Percentiles rank a stretch among this genome's conserved stretches.
Evolutionary conservation across 2,797 vertebrate species (phyloP).

Genomic region (Sebastes diploproa): DNA sequence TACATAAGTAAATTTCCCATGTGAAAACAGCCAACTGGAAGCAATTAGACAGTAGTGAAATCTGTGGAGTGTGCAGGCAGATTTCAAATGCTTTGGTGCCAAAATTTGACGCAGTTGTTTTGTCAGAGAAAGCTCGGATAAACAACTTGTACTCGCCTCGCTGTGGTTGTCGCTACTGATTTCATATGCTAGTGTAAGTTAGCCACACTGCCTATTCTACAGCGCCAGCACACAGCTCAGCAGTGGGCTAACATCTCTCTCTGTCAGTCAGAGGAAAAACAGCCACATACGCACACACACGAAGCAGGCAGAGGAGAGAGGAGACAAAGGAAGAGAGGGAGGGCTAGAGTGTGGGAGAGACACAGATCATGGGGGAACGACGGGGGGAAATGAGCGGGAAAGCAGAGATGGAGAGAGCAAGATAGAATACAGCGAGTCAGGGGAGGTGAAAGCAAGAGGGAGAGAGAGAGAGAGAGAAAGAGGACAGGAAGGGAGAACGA

Average conservation of each 20-base stretch:
- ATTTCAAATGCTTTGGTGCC: neutral
- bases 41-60: slow-evolving; percentile 6
- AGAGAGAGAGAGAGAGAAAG: slow-evolving; percentile 16
- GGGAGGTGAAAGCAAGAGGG: slow-evolving; percentile 32
- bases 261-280: slow-evolving; percentile 64
- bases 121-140: slow-evolving; percentile 12
- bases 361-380: slow-evolving; percentile 46
- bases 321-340: slow-evolving; percentile 78
- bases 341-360: slow-evolving; percentile 56
- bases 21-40: slow-evolving; percentile 17
- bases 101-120: slow-evolving; percentile 29
- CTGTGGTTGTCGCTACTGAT: slow-evolving; percentile 31
- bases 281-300: slow-evolving; percentile 18
- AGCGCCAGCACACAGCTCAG: slow-evolving; percentile 34
- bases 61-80: neutral
- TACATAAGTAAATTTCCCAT: slow-evolving; percentile 12
- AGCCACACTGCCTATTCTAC: slow-evolving; percentile 23
- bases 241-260: slow-evolving; percentile 61
- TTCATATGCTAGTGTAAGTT: slow-evolving; percentile 46
- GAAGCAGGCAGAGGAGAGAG: slow-evolving; percentile 49
- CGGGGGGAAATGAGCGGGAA: slow-evolving; percentile 74
- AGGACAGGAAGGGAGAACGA: neutral
- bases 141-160: slow-evolving; percentile 33
- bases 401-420: slow-evolving; percentile 57
- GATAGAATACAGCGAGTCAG: slow-evolving; percentile 49